Evolutionary conservation across 2,113 vertebrate species (phyloP).

Genomic region (Sinocyclocheilus maitianheensis): DNA sequence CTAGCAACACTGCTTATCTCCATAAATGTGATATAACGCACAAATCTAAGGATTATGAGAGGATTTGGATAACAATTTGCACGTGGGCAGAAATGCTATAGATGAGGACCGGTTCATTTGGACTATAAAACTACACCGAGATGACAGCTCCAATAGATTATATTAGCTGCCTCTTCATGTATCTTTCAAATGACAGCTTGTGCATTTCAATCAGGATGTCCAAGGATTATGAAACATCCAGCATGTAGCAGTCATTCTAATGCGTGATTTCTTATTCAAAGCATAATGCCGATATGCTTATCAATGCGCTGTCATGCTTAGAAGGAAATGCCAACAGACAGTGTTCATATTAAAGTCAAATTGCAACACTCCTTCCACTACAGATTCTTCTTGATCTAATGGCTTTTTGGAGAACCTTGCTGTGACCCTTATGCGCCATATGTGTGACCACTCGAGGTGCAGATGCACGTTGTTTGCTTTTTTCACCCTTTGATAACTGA

Average conservation of each 20-base stretch:
- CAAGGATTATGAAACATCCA: constrained; percentile 47
- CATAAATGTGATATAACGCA: constrained; percentile 23
- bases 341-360: constrained; percentile 16
- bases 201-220: constrained; percentile 48
- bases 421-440: neutral
- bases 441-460: neutral
- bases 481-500: constrained; percentile 1
- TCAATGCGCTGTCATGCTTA: constrained; percentile 21
- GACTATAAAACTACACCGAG: constrained; percentile 40
- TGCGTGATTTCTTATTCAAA: constrained; percentile 40
- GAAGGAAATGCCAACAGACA: constrained; percentile 36
- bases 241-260: constrained; percentile 43
- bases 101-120: constrained; percentile 37
- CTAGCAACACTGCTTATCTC: constrained; percentile 40
- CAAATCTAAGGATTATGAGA: constrained; percentile 38
- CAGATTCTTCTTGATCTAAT: neutral
- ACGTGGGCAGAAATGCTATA: constrained; percentile 30
- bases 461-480: neutral
- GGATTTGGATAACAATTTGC: constrained; percentile 43
- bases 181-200: constrained; percentile 40
- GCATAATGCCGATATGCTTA: constrained; percentile 45
- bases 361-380: neutral
- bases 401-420: neutral
- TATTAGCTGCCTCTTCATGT: constrained; percentile 49
- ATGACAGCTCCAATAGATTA: constrained; percentile 40